Evolutionary conservation across 2,797 vertebrate species (phyloP).

Genomic region (Semotilus atromaculatus): DNA sequence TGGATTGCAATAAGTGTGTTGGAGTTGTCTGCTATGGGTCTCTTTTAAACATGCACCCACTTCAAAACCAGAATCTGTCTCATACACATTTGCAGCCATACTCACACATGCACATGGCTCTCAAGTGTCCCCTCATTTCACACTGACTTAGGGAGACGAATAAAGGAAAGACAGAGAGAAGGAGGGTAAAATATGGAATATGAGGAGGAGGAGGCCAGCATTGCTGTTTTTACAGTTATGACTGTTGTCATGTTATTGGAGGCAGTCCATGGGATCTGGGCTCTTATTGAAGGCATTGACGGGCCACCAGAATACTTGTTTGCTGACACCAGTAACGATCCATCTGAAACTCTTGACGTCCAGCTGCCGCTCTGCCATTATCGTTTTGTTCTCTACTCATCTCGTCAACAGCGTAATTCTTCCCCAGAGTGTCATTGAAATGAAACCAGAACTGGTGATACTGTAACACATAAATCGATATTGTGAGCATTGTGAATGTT

Average conservation of each 20-base stretch:
- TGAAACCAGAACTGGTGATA: not conserved
- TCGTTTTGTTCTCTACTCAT: slow-evolving; percentile 40
- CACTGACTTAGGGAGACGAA: not conserved
- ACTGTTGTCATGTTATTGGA: slow-evolving; percentile 9
- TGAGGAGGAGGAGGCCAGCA: not conserved
- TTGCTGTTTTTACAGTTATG: slow-evolving; percentile 26
- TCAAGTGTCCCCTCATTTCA: slow-evolving; percentile 40
- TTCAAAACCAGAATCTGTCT: slow-evolving; percentile 13
- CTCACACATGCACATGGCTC: slow-evolving; percentile 6
- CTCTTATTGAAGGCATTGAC: slow-evolving; percentile 18
- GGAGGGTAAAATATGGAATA: slow-evolving; percentile 1
- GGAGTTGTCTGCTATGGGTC: not conserved
- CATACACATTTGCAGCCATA: not conserved
- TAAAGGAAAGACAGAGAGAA: not conserved
- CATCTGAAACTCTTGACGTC: slow-evolving; percentile 26
- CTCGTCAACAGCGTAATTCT: slow-evolving; percentile 48
- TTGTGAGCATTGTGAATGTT: not conserved
- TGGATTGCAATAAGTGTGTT: not conserved
- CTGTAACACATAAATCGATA: not conserved
- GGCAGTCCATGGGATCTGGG: slow-evolving; percentile 9
- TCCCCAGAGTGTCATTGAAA: slow-evolving; percentile 34
- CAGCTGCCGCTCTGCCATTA: slow-evolving; percentile 48
- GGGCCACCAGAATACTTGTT: slow-evolving; percentile 39
- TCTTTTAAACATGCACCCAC: not conserved
- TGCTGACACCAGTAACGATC: slow-evolving; percentile 47